Conservation (phyloP, 2,113 vertebrate genomes). For the Solenodon paradoxus region DNA sequence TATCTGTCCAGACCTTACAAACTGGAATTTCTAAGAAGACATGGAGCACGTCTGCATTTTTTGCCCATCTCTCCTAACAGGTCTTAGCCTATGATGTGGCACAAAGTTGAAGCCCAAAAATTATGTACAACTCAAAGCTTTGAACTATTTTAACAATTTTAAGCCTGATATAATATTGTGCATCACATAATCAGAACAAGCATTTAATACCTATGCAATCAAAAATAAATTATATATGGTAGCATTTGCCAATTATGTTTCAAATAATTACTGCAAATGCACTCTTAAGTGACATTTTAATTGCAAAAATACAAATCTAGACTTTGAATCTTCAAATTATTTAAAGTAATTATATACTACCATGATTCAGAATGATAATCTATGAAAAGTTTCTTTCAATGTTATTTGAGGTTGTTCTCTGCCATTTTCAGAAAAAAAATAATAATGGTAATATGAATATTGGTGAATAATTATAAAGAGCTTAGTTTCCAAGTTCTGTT, state of each 20-base stretch:
- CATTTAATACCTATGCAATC: neutral
- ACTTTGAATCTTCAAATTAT: slow-evolving; percentile 25
- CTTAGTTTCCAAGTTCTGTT: neutral
- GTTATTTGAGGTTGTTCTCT: neutral
- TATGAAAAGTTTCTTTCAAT: neutral
- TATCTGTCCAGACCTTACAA: neutral
- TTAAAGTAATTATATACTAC: neutral
- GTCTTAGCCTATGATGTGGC: neutral
- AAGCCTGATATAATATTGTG: neutral
- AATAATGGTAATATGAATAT: neutral
- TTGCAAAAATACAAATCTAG: neutral
- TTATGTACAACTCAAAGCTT: neutral
- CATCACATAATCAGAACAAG: neutral
- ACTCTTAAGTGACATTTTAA: neutral
- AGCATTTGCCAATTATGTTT: neutral
- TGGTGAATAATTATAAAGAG: neutral
- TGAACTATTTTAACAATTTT: neutral
- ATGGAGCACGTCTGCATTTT: accelerated
- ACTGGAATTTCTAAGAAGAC: neutral
- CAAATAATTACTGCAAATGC: neutral
- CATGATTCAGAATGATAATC: neutral
- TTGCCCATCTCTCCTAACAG: neutral
- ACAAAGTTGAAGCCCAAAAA: neutral
- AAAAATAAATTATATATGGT: neutral
- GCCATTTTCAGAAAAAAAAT: neutral